Base-by-base conservation (phyloP, 2,797 vertebrate genomes). In the Enteromius treurensis region DNA sequence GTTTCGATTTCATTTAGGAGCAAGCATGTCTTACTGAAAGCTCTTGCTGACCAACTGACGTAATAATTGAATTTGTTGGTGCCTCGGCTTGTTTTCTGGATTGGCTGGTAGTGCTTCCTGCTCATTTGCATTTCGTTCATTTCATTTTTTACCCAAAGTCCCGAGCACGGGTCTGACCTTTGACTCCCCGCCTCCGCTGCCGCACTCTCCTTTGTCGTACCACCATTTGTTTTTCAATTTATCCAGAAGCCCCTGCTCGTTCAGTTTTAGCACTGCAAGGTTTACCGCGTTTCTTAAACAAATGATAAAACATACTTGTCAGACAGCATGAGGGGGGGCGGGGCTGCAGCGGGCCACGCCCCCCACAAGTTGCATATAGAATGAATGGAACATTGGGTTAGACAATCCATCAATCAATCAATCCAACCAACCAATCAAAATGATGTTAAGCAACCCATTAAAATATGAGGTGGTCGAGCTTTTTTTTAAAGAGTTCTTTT, bases 211-310 rank as follows among this genome's bases (percentile, higher is more conserved):
- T 95, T 98, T 98, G 97, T 98, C 97, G 97, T 98, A 98, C 97
- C 97, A 98, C 97, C 97, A 99, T 97, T 99, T 98, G 97, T 98
- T 98, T 98, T 99, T 99, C 97, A 99, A 97, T 98, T 99, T 99
- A 97, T 99, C 97, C 97, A 99, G 97, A 84, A 99, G 97, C 93
- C 97, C 97, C 96, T 99, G 97, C 92, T 98, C 97, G 96, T 98
- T 98, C 96, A 98, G 96, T 97, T 98, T 98, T 97, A 98, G 88
- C 91, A 98, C 97, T 95, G 97, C 97, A 90, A 98, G 97, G 97
- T 99, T 99, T 96, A 99, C 97, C 82, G 97, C 97, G 95, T 99
- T 99, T 99, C 97, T 98, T 97, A 89, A 93, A 98, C 89, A 93
- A 97, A 97, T 92, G 93, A 96, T 96, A 96, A 96, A 98, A 99